phyloP scores from a whole-genome alignment of 2,113 vertebrate genomes.

The Lamprologus sp. region DNA sequence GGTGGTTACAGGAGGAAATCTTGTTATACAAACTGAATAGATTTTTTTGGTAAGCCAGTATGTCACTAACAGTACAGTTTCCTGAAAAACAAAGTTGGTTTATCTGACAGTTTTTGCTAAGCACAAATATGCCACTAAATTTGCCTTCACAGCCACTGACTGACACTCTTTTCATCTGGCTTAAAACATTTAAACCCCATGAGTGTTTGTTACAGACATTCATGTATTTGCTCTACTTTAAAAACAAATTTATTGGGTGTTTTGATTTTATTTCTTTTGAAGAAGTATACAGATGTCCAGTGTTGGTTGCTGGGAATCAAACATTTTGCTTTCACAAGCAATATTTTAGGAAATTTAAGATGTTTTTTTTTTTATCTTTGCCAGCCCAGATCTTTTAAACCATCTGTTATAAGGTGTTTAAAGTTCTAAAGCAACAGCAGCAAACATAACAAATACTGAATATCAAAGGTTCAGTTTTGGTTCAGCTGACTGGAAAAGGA shows the following conservation, averaged over 20 bases:
- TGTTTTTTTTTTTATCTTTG: fast-evolving
- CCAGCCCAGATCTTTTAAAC: neutral
- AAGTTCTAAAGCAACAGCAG: neutral
- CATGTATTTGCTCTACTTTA: neutral
- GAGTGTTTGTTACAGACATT: neutral
- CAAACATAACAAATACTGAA: neutral
- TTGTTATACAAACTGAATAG: neutral
- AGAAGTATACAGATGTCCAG: neutral
- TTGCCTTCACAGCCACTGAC: constrained; percentile 7
- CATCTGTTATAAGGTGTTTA: fast-evolving
- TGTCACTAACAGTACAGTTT: neutral
- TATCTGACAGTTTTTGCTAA: neutral
- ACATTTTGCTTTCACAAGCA: neutral
- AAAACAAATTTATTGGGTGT: neutral
- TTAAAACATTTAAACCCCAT: neutral
- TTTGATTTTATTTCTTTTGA: neutral
- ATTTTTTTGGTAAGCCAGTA: neutral
- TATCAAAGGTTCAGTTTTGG: neutral
- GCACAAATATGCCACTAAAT: neutral
- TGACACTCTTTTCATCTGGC: neutral
- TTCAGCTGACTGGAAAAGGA: neutral
- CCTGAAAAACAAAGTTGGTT: constrained; percentile 19
- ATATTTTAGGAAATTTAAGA: neutral
- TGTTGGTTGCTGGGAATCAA: neutral
- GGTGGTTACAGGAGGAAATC: neutral